These are phyloP conservation scores for Vidua chalybeata DNA, from an alignment of 2,113 vertebrate genomes.

Conservation along the genomic window DNA sequence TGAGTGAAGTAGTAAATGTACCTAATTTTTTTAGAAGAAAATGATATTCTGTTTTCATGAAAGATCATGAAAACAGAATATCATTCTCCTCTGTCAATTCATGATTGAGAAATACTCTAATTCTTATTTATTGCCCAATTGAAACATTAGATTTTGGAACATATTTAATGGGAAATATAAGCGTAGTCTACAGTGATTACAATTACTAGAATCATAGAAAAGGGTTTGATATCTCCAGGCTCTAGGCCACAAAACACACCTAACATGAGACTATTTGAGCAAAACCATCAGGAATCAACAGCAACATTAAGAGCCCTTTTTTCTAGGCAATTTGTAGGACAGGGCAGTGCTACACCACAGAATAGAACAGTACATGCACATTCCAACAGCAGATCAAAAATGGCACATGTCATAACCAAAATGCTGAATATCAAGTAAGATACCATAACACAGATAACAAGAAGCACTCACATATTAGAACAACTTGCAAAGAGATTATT, in stretches of 20 bases:
- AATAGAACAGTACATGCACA: neutral
- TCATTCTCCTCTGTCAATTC: neutral
- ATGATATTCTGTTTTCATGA: neutral
- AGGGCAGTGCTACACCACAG: neutral
- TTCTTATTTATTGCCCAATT: neutral
- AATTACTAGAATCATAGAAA: neutral
- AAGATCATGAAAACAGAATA: neutral
- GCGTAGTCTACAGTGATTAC: neutral
- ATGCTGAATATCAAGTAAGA: neutral
- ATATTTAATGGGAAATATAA: neutral
- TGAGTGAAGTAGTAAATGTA: neutral
- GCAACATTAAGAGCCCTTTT: neutral
- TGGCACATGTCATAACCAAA: neutral
- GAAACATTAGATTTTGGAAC: neutral
- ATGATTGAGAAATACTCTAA: neutral
- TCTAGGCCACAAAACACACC: neutral
- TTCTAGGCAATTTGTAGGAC: neutral
- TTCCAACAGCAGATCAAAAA: neutral
- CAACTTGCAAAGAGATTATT: neutral
- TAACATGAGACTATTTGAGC: neutral
- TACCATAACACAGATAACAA: neutral
- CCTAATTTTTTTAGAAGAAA: neutral
- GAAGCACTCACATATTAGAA: neutral
- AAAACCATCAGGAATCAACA: neutral
- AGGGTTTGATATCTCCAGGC: neutral